These are phyloP conservation scores for Chionomys nivalis DNA, from an alignment of 2,113 vertebrate species.

Conservation along the genomic window DNA sequence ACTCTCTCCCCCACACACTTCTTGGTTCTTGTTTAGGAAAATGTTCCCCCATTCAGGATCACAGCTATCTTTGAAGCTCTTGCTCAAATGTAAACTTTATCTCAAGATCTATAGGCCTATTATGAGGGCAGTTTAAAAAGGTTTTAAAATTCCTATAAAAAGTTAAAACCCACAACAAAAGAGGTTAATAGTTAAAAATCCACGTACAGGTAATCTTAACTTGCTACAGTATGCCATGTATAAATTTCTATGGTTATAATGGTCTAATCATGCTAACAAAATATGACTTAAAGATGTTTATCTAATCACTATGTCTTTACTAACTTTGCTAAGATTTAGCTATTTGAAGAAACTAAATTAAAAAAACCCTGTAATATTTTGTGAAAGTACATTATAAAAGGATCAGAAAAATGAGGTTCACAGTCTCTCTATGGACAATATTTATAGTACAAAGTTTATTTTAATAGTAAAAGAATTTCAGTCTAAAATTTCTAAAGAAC, in stretches of 20 bases:
- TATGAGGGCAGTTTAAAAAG: neutral
- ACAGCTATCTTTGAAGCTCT: neutral
- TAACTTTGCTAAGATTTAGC: neutral
- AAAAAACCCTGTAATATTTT: neutral
- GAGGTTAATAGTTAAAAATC: neutral
- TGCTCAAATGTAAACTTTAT: neutral
- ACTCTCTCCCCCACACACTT: neutral
- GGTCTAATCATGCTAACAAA: neutral
- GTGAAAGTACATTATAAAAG: neutral
- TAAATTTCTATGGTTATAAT: neutral
- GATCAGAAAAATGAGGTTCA: neutral
- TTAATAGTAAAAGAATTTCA: neutral
- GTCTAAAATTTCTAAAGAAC: neutral
- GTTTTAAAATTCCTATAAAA: neutral
- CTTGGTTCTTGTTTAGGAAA: neutral
- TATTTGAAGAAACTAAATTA: neutral
- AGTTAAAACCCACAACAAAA: neutral
- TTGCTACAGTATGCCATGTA: neutral
- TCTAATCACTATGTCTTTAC: neutral
- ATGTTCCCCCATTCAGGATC: neutral
- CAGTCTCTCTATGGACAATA: neutral
- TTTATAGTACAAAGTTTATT: neutral
- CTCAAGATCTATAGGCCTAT: neutral
- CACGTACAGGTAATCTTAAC: neutral
- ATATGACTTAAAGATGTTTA: neutral